phyloP scores from a whole-genome alignment of 2,797 vertebrate genomes.

The Micropoecilia bifurca region DNA sequence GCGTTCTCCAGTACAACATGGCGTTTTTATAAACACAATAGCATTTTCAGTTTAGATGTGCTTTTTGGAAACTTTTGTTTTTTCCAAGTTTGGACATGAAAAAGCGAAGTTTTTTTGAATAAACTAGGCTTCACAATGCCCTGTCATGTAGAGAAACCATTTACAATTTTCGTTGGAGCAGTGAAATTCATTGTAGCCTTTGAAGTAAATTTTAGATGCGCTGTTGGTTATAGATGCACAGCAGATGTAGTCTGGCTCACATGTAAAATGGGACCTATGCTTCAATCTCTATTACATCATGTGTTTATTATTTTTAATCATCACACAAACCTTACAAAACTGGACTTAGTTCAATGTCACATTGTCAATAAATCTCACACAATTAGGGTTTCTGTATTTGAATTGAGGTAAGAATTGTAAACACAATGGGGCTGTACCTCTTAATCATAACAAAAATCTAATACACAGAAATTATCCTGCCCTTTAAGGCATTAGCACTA shows the following conservation, averaged over 20 bases:
- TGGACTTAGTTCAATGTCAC: not conserved
- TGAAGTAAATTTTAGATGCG: not conserved
- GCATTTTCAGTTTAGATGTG: not conserved
- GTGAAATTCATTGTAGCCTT: not conserved
- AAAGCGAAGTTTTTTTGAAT: not conserved
- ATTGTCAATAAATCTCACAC: not conserved
- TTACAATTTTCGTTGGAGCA: not conserved
- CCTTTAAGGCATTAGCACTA: not conserved
- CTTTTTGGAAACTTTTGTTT: not conserved
- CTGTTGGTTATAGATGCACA: not conserved
- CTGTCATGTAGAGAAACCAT: not conserved
- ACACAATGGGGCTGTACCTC: not conserved
- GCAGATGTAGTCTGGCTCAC: not conserved
- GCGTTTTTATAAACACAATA: not conserved
- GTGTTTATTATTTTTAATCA: not conserved
- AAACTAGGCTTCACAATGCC: not conserved
- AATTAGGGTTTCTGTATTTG: not conserved
- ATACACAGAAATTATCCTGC: not conserved
- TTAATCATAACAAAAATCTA: not conserved
- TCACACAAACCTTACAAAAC: not conserved
- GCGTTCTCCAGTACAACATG: not conserved
- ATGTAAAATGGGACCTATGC: not conserved
- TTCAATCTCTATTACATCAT: not conserved
- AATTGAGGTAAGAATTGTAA: not conserved
- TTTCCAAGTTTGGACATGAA: not conserved